These are phyloP conservation scores for Lagorchestes hirsutus DNA, from an alignment of 2,797 vertebrate species.

Conservation along the genomic window DNA sequence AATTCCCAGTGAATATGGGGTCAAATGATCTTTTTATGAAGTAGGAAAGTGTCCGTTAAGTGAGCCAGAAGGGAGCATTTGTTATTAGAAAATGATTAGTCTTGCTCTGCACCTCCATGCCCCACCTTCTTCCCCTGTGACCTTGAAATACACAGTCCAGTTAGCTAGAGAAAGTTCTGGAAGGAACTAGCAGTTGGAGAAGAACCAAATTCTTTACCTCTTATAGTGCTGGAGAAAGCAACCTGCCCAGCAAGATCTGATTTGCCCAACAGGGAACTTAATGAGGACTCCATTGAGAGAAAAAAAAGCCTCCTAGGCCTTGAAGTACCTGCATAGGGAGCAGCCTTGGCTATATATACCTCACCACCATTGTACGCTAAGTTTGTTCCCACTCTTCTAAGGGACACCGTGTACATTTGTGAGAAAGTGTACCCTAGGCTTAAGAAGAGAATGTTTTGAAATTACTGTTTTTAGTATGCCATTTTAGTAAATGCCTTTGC, in stretches of 20 bases:
- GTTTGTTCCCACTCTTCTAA: neutral
- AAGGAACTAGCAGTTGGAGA: neutral
- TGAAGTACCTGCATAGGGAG: neutral
- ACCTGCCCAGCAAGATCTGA: neutral
- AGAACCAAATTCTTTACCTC: neutral
- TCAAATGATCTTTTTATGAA: neutral
- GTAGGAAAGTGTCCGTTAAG: neutral
- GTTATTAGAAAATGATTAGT: neutral
- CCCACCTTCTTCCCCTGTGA: neutral
- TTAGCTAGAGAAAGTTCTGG: neutral
- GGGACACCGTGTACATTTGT: neutral
- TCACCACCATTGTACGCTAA: neutral
- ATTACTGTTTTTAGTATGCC: neutral
- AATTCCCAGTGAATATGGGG: neutral
- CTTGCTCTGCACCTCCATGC: neutral
- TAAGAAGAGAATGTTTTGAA: neutral
- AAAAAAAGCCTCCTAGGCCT: neutral
- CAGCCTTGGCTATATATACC: neutral
- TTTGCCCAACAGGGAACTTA: neutral
- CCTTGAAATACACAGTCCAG: neutral
- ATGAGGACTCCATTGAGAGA: neutral
- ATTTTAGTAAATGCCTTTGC: neutral
- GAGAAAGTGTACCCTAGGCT: neutral
- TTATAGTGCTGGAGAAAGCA: neutral
- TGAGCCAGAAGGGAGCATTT: neutral